Evolutionary conservation across 2,888 invertebrate genomes (phyloP).

Genomic region (Serrognathus titanus): DNA sequence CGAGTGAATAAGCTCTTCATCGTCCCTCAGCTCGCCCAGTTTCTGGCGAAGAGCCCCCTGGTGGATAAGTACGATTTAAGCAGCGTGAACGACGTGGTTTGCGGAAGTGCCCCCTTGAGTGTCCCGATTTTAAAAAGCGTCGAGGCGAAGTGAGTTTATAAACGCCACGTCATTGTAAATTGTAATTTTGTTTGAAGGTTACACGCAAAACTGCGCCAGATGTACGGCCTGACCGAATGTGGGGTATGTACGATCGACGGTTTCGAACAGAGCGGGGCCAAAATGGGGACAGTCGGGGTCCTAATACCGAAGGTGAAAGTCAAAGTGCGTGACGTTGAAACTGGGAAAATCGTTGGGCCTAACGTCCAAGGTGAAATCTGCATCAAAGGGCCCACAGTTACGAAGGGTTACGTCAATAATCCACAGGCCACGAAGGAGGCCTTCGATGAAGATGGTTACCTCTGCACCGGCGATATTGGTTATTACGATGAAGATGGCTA

Average conservation of each 20-base stretch:
- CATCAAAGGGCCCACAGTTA: slow-evolving; percentile 63
- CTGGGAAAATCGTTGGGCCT: slow-evolving; percentile 56
- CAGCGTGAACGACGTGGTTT: neutral
- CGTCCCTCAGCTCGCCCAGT: slow-evolving; percentile 11
- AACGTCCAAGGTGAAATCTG: slow-evolving; percentile 74
- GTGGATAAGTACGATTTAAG: neutral
- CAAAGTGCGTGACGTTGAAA: slow-evolving; percentile 59
- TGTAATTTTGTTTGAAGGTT: slow-evolving; percentile 1
- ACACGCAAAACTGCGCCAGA: slow-evolving; percentile 6
- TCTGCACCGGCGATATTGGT: slow-evolving; percentile 75
- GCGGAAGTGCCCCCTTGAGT: neutral
- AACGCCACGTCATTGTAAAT: neutral
- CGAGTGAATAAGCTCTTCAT: slow-evolving; percentile 29
- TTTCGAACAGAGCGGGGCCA: neutral
- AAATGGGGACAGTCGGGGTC: slow-evolving; percentile 46
- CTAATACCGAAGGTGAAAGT: slow-evolving; percentile 58
- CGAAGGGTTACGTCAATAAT: slow-evolving; percentile 72
- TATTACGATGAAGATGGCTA: slow-evolving; percentile 71
- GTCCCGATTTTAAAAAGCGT: neutral
- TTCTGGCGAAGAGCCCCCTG: neutral
- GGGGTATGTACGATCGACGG: neutral
- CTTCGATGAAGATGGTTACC: slow-evolving; percentile 69
- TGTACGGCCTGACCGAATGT: slow-evolving; percentile 17
- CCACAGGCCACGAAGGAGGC: slow-evolving; percentile 56
- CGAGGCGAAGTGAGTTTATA: neutral